Base-by-base conservation (phyloP, 1,140 invertebrate species). In the Polypedilum vanderplanki region DNA sequence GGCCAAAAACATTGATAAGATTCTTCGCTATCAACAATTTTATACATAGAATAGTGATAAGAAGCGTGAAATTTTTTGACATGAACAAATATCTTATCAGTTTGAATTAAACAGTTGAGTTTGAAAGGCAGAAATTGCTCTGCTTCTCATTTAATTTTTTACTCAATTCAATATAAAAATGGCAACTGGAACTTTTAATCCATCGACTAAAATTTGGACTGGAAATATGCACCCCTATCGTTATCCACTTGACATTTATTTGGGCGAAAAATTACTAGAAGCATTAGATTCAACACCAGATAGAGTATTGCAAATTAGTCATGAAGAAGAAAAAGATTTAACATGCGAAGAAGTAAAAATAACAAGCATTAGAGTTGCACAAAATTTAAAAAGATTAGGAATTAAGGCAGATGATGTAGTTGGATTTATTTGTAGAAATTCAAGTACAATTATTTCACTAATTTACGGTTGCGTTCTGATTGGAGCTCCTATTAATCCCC, bases 401-500 rank as follows among this genome's bases (percentile, higher is more conserved):
- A 8, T 81, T 7, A 57, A 76, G 7, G 74, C 74, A 1, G 80
- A 80, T n/a, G 80, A 81, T 70, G 79, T 81, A 7, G 64, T 81
- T 0, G 80, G 80, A 2, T 77, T 81, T 0, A 78, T 77, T 20
- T 80, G 80, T 0, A 78, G 76, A 9, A 81, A 81, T 76, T 77
- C 80, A 4, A 79, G 75, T 8, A 77, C 79, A 15, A 73, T 81
- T 12, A 79, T 79, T 7, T 77, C 80, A 5, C 77, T 81, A 3
- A 77, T 81, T 7, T 77, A 81, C 5, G 80, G 78, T 0, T 79
- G 80, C 1, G 73, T 79, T 76, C 75, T 81, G 1, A 76, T 77
- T 1, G 80, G 80, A 1, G 79, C 79, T 1, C 79, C 80, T 12
- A 79, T 80, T 1, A 81, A 81, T 70, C 79, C 80, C 10, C 46